These are phyloP conservation scores for Lordiphosa mommai DNA, from an alignment of 1,140 invertebrate species.

Conservation along the genomic window DNA sequence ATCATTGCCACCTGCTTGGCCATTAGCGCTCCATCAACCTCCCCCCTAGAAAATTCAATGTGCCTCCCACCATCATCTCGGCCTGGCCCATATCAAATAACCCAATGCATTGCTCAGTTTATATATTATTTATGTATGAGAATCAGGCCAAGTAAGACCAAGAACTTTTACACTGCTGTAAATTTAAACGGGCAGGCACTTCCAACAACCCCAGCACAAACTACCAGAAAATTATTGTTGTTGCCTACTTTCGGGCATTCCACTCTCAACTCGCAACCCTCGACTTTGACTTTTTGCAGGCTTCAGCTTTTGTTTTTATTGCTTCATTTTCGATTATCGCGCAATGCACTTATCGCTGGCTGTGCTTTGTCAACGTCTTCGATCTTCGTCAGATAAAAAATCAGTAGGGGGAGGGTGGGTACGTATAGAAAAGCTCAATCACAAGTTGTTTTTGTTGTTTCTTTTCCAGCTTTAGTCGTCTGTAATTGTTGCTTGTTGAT, in stretches of 20 bases:
- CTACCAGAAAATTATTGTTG: conserved; percentile 49
- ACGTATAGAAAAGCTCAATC: conserved; percentile 39
- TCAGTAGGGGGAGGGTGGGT: no score
- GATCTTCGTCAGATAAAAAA: conserved; percentile 44
- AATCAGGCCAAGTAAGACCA: not conserved
- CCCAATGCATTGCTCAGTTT: conserved; percentile 51
- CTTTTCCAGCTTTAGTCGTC: conserved; percentile 9
- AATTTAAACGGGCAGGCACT: conserved; percentile 14
- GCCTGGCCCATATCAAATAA: conserved; percentile 25
- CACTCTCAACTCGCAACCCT: conserved; percentile 11
- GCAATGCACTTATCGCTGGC: conserved; percentile 63
- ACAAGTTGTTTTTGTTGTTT: conserved; percentile 24
- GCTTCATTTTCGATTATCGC: conserved; percentile 70
- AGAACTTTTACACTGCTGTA: conserved; percentile 14
- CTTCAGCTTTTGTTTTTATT: conserved; percentile 60
- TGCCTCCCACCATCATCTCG: not conserved
- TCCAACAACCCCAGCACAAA: conserved; percentile 22
- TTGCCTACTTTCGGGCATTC: conserved; percentile 28
- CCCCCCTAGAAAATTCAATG: conserved; percentile 1
- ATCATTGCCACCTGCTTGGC: conserved; percentile 33
- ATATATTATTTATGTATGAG: conserved; percentile 52
- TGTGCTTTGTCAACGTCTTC: conserved; percentile 62
- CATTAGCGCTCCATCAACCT: conserved; percentile 17
- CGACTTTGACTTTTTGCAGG: conserved; percentile 33
- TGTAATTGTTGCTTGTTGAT: conserved; percentile 74